Evolutionary conservation across 1,140 invertebrate genomes (phyloP), one percentile per base, ranked within the genome.

Genomic region (Drosophila asahinai): DNA sequence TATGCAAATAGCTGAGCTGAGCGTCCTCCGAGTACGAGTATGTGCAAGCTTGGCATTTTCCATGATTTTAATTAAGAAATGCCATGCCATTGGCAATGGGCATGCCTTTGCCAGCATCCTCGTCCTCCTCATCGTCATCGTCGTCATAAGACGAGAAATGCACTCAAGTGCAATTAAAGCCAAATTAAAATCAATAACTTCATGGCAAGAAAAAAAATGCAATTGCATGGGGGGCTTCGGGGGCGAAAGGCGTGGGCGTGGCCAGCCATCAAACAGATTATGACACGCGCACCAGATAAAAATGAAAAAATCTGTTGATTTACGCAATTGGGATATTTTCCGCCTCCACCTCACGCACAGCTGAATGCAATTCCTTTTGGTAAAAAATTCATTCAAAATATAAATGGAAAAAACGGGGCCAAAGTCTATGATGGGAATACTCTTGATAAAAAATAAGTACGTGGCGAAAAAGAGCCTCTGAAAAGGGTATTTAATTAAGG

Each of bases 131-230:
- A 0, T 36, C 36, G 17, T 30, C 52, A 11, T 51, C 51, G 43
- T 22, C 47, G 30, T 45, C 68, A 48, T 38, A 77, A 77, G 80
- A 83, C 60, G 65, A 49, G 65, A 60, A 74, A 74, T 49, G 84
- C 83, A 89, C 84, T 87, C 78, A 84, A 89, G 86, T 84, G 86
- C 84, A 87, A 89, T 87, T 87, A 89, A 89, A 84, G 57, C 81
- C 84, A 81, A 84, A 81, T 87, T 87, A 89, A 87, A 87, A 89
- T 87, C 84, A 87, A 87, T 87, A 89, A 87, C 70, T 87, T 80
- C 62, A 75, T 84, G 66, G 55, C 54, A 40, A 55, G 36, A 70
- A 79, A 65, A 77, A 77, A 63, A 63, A 65, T 64, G 2, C 45
- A 63, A 72, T 36, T 55, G 65, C 60, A 43, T 15, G 43, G 40